Conservation (phyloP, 2,888 invertebrate genomes). For the Neoascia interrupta region DNA sequence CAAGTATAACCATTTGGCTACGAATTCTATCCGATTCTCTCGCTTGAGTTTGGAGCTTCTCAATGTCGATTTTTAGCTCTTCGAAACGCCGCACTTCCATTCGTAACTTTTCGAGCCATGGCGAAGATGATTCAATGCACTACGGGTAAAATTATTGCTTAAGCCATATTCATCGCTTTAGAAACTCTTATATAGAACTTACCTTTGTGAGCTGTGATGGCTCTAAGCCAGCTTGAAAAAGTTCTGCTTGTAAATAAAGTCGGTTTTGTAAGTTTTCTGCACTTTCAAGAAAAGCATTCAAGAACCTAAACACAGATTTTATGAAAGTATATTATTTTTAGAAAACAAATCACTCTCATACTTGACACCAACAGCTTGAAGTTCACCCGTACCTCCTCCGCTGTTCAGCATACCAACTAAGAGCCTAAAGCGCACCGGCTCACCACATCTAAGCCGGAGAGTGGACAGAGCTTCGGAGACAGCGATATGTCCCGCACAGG, state of each 20-base stretch:
- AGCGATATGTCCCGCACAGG: conserved; percentile 88
- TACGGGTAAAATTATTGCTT: conserved; percentile 73
- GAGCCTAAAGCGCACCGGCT: conserved; percentile 95
- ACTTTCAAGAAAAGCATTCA: conserved; percentile 90
- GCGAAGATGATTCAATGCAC: conserved; percentile 84
- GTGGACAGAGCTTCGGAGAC: conserved; percentile 95
- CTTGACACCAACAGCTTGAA: conserved; percentile 89
- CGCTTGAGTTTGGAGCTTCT: conserved; percentile 86
- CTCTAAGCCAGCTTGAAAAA: conserved; percentile 90
- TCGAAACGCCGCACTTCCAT: conserved; percentile 88
- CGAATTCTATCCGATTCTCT: conserved; percentile 86
- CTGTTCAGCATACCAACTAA: conserved; percentile 93
- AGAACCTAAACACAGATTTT: conserved; percentile 81
- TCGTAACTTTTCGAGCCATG: conserved; percentile 83
- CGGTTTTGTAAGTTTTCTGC: conserved; percentile 88
- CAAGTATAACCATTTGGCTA: conserved; percentile 85
- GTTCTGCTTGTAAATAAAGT: conserved; percentile 91
- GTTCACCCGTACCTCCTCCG: conserved; percentile 86
- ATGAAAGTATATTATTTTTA: not conserved
- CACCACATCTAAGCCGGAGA: conserved; percentile 91
- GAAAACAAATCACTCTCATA: conserved; percentile 68
- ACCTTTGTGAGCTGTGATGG: conserved; percentile 80
- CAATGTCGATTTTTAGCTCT: conserved; percentile 89
- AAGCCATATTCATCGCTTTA: no score
- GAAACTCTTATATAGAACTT: not conserved